phyloP scores from a whole-genome alignment of 2,113 vertebrate species.

The Sander vitreus region DNA sequence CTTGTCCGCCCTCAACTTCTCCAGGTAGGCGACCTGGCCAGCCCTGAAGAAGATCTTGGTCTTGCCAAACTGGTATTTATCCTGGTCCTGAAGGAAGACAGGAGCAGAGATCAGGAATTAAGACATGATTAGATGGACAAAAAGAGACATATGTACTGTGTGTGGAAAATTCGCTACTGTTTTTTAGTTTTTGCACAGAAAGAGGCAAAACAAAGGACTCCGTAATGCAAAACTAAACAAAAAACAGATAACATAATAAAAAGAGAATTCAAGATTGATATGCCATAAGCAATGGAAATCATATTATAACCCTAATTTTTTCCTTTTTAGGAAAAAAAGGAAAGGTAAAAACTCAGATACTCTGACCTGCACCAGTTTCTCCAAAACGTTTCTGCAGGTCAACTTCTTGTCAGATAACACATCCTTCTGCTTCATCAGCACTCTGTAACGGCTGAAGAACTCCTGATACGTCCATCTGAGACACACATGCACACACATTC shows the following conservation, averaged over 20 bases:
- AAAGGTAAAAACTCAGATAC: background rate
- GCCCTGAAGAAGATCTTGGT: slow-evolving; percentile 99
- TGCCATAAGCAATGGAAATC: background rate
- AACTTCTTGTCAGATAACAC: slow-evolving; percentile 93
- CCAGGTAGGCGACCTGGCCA: slow-evolving; percentile 97
- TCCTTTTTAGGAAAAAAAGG: background rate
- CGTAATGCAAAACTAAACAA: background rate
- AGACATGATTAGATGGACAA: background rate
- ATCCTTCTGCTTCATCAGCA: slow-evolving; percentile 98
- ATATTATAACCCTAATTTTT: background rate
- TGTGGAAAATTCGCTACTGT: background rate
- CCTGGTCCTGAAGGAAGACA: slow-evolving; percentile 88
- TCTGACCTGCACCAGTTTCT: slow-evolving; percentile 93
- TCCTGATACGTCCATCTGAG: slow-evolving; percentile 98
- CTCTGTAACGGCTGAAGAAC: slow-evolving; percentile 98
- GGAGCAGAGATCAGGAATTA: background rate
- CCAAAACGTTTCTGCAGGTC: slow-evolving; percentile 96
- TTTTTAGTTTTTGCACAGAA: background rate
- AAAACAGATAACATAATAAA: background rate
- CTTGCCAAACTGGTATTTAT: slow-evolving; percentile 99
- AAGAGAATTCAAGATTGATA: background rate
- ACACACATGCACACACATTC: slow-evolving; percentile 28
- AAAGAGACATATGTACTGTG: background rate
- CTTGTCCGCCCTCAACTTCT: slow-evolving; percentile 97
- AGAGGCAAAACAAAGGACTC: background rate